These are phyloP conservation scores for Tolmerus cingulatus DNA, from an alignment of 2,888 invertebrate species.

Conservation along the genomic window DNA sequence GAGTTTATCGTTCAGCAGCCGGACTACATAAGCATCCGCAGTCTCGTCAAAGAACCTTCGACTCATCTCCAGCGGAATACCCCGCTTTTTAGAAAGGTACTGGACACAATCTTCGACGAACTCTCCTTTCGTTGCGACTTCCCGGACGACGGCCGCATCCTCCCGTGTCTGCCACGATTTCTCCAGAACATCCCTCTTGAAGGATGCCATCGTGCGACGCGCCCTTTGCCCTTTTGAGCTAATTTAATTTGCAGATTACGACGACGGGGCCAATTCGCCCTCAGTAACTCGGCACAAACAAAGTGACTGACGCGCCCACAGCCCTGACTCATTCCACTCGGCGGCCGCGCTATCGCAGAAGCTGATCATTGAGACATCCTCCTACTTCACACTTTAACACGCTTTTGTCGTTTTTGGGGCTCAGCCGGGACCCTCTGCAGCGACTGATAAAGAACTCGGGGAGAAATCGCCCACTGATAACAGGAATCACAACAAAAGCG, in stretches of 20 bases:
- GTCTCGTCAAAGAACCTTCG: constrained; percentile 58
- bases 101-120: constrained; percentile 59
- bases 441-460: not conserved
- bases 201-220: not conserved
- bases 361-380: constrained; percentile 12
- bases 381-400: not conserved
- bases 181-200: constrained; percentile 56
- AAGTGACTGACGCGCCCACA: not conserved
- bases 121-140: constrained; percentile 62
- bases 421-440: not conserved
- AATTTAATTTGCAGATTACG: not conserved
- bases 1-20: constrained; percentile 59
- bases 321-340: not conserved
- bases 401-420: not conserved
- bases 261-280: not conserved
- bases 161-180: constrained; percentile 60
- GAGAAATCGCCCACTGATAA: not conserved
- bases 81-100: constrained; percentile 55
- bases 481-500: not conserved
- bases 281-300: not conserved
- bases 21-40: constrained; percentile 59
- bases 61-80: constrained; percentile 53
- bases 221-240: not conserved
- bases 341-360: constrained; percentile 1
- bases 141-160: constrained; percentile 53